phyloP scores from a whole-genome alignment of 2,113 vertebrate species.

The Patagioenas fasciata region DNA sequence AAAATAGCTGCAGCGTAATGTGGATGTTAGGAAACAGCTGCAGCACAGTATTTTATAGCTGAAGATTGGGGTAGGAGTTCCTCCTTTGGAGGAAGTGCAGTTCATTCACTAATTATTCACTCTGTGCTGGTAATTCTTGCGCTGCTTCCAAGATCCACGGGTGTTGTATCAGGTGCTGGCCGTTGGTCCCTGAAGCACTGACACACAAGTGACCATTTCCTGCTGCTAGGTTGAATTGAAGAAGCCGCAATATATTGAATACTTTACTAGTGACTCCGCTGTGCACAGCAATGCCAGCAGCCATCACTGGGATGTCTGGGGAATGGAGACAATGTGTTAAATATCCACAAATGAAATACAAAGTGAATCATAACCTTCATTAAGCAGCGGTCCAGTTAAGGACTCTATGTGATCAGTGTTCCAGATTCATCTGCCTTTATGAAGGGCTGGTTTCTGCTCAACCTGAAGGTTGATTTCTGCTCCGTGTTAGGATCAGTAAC shows the following conservation, averaged over 20 bases:
- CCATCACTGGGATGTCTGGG: neutral
- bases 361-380: neutral
- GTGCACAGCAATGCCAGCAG: neutral
- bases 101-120: slow-evolving; percentile 17
- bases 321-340: neutral
- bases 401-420: neutral
- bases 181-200: neutral
- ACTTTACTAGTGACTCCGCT: neutral
- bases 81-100: neutral
- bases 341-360: neutral
- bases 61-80: neutral
- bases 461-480: neutral
- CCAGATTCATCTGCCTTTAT: neutral
- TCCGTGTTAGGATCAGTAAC: neutral
- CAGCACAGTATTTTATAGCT: neutral
- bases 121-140: neutral
- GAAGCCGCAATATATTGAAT: neutral
- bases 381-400: neutral
- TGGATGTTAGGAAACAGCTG: neutral
- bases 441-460: neutral
- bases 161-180: neutral
- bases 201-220: neutral
- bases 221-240: neutral
- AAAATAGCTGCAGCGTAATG: slow-evolving; percentile 5
- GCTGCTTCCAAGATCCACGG: neutral